These are phyloP conservation scores for Leuciscus idus DNA, from an alignment of 2,113 vertebrate genomes.

Conservation along the genomic window DNA sequence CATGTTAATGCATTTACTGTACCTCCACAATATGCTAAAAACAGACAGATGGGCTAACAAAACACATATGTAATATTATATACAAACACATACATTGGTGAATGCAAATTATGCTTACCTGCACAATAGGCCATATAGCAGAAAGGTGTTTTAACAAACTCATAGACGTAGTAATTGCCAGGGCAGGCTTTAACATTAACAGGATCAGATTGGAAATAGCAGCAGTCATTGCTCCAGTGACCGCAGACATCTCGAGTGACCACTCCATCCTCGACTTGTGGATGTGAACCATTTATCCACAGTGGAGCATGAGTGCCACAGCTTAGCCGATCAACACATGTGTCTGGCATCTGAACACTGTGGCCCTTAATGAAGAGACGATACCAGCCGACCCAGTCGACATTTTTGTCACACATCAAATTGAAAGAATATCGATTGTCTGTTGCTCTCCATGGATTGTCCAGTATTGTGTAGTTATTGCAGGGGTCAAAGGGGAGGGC, in stretches of 20 bases:
- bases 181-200: constrained; percentile 52
- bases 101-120: constrained; percentile 39
- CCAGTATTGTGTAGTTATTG: constrained; percentile 13
- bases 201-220: constrained; percentile 14
- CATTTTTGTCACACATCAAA: not conserved
- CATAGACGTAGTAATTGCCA: constrained; percentile 52
- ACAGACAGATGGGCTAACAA: not conserved
- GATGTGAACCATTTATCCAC: constrained; percentile 45
- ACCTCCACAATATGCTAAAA: not conserved
- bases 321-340: constrained; percentile 21
- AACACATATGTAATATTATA: not conserved
- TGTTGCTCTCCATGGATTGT: constrained; percentile 10
- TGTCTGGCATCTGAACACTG: constrained; percentile 45
- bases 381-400: constrained; percentile 46
- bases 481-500: not conserved
- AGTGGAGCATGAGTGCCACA: constrained; percentile 48
- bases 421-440: not conserved
- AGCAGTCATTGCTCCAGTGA: constrained; percentile 36
- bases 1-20: not conserved
- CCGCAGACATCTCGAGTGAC: constrained; percentile 39
- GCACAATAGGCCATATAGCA: constrained; percentile 48
- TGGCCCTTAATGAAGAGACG: constrained; percentile 17
- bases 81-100: not conserved
- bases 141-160: not conserved
- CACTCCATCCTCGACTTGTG: constrained; percentile 39